These are phyloP conservation scores for Montipora cactus DNA, from an alignment of 64 coral and sea anemone genomes.

Conservation along the genomic window DNA sequence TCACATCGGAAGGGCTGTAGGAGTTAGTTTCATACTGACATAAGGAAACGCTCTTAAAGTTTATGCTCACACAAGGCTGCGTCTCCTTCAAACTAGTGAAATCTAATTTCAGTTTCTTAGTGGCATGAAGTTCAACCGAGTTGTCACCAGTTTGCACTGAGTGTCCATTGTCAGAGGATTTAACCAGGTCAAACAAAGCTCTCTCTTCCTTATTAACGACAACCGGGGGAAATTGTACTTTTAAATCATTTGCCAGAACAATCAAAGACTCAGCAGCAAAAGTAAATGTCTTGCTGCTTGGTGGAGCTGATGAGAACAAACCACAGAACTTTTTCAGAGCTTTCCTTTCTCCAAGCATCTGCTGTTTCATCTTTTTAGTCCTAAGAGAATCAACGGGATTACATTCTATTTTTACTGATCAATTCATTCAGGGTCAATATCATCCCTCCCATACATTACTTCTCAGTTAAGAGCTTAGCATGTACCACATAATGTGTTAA, in stretches of 20 bases:
- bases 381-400: not conserved
- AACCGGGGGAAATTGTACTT: not conserved
- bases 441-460: too few species aligned
- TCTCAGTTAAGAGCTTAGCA: too few species aligned
- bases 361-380: constrained; percentile 48
- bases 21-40: constrained; percentile 33
- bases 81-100: too few species aligned
- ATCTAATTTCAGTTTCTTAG: not conserved
- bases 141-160: not conserved
- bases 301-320: not conserved
- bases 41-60: not conserved
- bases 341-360: constrained; percentile 39
- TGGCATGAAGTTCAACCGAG: not conserved
- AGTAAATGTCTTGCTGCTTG: constrained; percentile 33
- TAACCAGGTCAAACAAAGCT: not conserved
- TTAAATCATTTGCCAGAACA: constrained; percentile 49
- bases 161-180: not conserved
- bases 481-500: too few species aligned
- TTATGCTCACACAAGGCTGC: not conserved
- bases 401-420: too few species aligned
- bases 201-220: not conserved
- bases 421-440: too few species aligned
- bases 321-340: constrained; percentile 51
- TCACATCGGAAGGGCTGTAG: not conserved
- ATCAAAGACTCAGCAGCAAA: constrained; percentile 40